Evolutionary conservation across 1,140 invertebrate species (phyloP).

Genomic region (Pissodes strobi): DNA sequence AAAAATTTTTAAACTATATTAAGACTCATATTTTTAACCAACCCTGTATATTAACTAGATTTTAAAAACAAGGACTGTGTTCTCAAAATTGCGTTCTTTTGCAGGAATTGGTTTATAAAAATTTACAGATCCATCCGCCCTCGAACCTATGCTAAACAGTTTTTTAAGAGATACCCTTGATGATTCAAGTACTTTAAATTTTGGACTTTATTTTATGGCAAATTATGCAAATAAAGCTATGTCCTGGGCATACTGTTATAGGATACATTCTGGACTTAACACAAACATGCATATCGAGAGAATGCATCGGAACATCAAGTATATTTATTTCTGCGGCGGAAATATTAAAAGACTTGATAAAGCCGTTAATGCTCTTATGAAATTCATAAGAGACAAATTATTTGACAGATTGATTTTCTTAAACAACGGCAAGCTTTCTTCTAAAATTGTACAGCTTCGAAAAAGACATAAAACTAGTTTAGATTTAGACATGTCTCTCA

Average conservation of each 20-base stretch:
- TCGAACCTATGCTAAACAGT: no score
- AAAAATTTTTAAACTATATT: no score
- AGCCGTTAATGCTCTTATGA: slow-evolving; percentile 22
- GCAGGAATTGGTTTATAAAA: no score
- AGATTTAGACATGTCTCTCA: no score
- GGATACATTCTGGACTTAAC: slow-evolving; percentile 14
- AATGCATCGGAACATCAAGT: slow-evolving; percentile 29
- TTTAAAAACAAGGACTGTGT: no score
- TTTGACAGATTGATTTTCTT: slow-evolving; percentile 16
- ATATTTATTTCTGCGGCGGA: slow-evolving; percentile 24
- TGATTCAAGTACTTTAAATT: no score
- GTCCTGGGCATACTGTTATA: slow-evolving; percentile 27
- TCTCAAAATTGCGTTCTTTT: no score
- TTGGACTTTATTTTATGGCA: slow-evolving; percentile 28
- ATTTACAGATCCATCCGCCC: no score
- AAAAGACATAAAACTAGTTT: slow-evolving; percentile 4
- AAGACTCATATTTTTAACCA: no score
- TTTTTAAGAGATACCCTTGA: no score
- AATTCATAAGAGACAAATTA: slow-evolving; percentile 29
- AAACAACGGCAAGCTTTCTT: background rate
- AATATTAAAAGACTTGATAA: slow-evolving; percentile 26
- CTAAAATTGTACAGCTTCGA: background rate
- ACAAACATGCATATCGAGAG: slow-evolving; percentile 31
- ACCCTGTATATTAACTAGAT: no score
- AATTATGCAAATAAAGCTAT: slow-evolving; percentile 17